A percentile compares a stretch with the other conserved stretches of the same genome.
These are phyloP conservation scores for Xiphydria camelus DNA, from an alignment of 2,888 invertebrate species.

Conservation along the genomic window DNA sequence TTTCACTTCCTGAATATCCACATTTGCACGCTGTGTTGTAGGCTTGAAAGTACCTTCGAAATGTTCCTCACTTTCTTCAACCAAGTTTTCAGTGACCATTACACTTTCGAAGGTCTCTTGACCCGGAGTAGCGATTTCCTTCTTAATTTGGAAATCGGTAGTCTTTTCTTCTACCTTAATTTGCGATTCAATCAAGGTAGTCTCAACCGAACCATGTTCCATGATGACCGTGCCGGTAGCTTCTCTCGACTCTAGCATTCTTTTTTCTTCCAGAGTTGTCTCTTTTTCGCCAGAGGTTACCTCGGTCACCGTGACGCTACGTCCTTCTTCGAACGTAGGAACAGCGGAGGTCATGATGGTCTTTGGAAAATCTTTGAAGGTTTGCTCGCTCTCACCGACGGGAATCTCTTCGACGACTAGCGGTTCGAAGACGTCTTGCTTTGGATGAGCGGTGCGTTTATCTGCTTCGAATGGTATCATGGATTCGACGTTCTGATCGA, in stretches of 20 bases:
- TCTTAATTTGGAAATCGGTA: conserved; percentile 50
- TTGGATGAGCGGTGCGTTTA: conserved; percentile 37
- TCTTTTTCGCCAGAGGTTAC: conserved; percentile 65
- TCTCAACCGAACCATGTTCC: conserved; percentile 40
- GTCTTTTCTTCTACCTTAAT: conserved; percentile 40
- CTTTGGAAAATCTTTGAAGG: conserved; percentile 38
- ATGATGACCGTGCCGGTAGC: conserved; percentile 44
- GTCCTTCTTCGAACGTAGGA: conserved; percentile 53
- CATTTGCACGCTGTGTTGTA: conserved; percentile 53
- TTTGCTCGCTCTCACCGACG: conserved; percentile 40
- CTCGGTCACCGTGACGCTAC: conserved; percentile 63
- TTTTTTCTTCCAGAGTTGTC: conserved; percentile 55
- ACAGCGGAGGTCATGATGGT: conserved; percentile 44
- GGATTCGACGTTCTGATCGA: conserved; percentile 43
- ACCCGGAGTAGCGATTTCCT: conserved; percentile 56
- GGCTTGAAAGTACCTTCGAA: conserved; percentile 53
- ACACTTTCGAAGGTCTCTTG: conserved; percentile 62
- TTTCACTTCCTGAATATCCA: conserved; percentile 56
- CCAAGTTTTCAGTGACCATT: conserved; percentile 60
- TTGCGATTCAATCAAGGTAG: conserved; percentile 48
- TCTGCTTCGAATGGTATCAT: conserved; percentile 35
- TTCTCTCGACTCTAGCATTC: conserved; percentile 40
- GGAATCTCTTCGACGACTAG: conserved; percentile 43
- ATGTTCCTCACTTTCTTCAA: conserved; percentile 55
- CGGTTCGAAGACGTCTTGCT: conserved; percentile 42